These are phyloP conservation scores for Schizopygopsis malacanthus DNA, from an alignment of 2,797 vertebrate species.

Conservation along the genomic window DNA sequence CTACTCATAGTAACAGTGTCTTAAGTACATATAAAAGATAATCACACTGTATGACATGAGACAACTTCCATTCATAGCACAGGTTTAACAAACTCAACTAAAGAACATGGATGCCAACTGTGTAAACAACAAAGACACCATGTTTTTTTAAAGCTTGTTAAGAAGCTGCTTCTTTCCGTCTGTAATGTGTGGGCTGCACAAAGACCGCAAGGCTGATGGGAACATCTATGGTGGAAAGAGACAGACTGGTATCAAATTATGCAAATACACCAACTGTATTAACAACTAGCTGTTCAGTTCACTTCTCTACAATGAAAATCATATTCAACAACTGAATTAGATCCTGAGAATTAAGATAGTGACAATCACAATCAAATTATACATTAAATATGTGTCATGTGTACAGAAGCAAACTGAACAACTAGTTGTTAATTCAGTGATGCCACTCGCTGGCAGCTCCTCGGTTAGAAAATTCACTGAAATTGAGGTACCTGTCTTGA, in stretches of 20 bases:
- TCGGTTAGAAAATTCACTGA: not conserved
- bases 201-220: constrained; percentile 18
- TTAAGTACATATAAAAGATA: not conserved
- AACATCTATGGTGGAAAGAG: not conserved
- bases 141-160: constrained; percentile 8
- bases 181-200: not conserved
- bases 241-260: constrained; percentile 2
- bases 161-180: not conserved
- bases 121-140: not conserved
- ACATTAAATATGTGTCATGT: constrained; percentile 1
- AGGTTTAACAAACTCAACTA: not conserved
- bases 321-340: constrained; percentile 2
- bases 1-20: not conserved
- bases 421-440: not conserved
- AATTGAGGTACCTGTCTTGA: constrained; percentile 6
- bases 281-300: not conserved
- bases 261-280: constrained; percentile 1
- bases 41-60: not conserved
- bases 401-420: not conserved
- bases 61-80: not conserved
- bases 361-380: not conserved
- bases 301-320: not conserved
- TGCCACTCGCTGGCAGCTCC: not conserved
- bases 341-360: not conserved
- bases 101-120: not conserved